Evolutionary conservation across 2,113 vertebrate species (phyloP).

Genomic region (Marmota monax): DNA sequence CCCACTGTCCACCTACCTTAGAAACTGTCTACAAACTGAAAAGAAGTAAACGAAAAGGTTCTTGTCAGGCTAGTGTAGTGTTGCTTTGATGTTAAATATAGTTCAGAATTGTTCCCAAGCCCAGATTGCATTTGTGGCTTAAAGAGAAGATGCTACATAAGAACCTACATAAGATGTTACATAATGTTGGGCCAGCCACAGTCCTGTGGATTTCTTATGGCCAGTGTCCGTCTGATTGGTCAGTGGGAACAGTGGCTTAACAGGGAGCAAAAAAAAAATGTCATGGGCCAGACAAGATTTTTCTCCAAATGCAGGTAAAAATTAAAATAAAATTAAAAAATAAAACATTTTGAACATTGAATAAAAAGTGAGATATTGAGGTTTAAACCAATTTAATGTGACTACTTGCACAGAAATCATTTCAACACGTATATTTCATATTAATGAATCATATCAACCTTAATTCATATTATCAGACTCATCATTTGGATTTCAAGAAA

Average conservation of each 20-base stretch:
- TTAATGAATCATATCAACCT: background rate
- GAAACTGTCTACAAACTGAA: background rate
- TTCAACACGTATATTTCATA: background rate
- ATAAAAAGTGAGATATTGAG: background rate
- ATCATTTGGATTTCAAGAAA: constrained; percentile 51
- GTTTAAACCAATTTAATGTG: constrained; percentile 33
- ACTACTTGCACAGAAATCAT: constrained; percentile 32
- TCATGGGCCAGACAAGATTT: background rate
- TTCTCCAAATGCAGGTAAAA: background rate
- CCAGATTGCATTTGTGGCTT: background rate
- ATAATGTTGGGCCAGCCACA: background rate
- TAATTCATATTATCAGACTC: background rate
- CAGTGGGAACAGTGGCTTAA: background rate
- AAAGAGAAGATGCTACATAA: background rate
- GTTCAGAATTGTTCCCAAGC: background rate
- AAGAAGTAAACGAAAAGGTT: background rate
- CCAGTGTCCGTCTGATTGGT: accelerated
- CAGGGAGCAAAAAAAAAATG: background rate
- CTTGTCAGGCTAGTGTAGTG: background rate
- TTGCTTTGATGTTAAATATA: background rate
- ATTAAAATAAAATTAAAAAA: background rate
- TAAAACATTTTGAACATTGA: background rate
- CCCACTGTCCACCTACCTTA: background rate
- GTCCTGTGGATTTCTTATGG: background rate
- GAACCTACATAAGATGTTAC: background rate